These are phyloP conservation scores for Pygmarrhopalites habei DNA, from an alignment of 1,140 invertebrate genomes.

Conservation along the genomic window DNA sequence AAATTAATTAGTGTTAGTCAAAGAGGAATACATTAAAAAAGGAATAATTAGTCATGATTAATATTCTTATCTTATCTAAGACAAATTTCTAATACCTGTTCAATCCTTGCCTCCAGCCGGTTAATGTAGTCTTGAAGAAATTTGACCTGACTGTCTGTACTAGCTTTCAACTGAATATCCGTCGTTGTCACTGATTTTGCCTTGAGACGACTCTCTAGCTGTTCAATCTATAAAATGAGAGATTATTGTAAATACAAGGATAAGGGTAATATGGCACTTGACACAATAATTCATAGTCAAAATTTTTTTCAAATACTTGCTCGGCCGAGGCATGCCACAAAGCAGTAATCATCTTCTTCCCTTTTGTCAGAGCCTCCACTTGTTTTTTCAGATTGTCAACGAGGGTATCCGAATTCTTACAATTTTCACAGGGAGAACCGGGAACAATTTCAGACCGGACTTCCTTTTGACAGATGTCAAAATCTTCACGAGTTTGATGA, in stretches of 20 bases:
- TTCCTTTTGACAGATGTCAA: background rate
- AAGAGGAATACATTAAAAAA: too few species aligned
- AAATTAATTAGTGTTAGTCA: too few species aligned
- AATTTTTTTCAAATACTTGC: too few species aligned
- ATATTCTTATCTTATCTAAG: too few species aligned
- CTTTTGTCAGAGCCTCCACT: background rate
- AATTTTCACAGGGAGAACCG: background rate
- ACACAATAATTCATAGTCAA: too few species aligned
- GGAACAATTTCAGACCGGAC: background rate
- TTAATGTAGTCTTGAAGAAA: slow-evolving; percentile 8
- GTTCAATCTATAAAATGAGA: too few species aligned
- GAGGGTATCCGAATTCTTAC: background rate
- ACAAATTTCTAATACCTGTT: too few species aligned
- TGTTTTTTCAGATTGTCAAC: slow-evolving; percentile 18
- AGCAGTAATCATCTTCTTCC: slow-evolving; percentile 1
- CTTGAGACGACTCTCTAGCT: slow-evolving; percentile 4
- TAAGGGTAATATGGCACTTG: too few species aligned
- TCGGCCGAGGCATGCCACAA: slow-evolving; percentile 13
- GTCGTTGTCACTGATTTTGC: background rate
- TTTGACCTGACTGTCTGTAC: slow-evolving; percentile 6
- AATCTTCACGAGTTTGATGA: slow-evolving; percentile 5
- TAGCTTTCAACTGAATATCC: background rate
- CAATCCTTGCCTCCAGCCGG: slow-evolving; percentile 11
- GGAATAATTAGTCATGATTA: too few species aligned
- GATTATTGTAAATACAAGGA: too few species aligned